Evolutionary conservation across 2,113 vertebrate species (phyloP).

Genomic region (Thryonomys swinderianus): DNA sequence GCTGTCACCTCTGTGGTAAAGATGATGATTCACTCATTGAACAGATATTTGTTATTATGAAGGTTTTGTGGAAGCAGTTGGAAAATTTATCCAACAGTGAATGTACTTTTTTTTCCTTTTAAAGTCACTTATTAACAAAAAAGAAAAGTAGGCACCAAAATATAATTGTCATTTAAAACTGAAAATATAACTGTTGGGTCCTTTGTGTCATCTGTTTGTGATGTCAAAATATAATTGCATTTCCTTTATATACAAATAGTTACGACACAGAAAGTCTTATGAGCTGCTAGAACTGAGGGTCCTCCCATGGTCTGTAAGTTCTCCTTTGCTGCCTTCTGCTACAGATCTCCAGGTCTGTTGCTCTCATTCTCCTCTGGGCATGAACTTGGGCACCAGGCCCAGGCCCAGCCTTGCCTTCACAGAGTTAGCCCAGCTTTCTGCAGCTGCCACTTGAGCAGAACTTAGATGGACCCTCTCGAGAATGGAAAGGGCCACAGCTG

Average conservation of each 20-base stretch:
- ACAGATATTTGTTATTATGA: background rate
- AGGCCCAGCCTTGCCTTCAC: background rate
- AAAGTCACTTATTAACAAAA: background rate
- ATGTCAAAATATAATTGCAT: background rate
- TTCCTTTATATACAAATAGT: background rate
- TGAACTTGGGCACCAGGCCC: background rate
- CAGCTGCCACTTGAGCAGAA: background rate
- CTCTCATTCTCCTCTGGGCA: background rate
- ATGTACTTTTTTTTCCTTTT: constrained; percentile 30
- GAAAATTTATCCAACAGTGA: background rate
- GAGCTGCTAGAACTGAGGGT: background rate
- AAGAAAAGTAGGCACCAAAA: background rate
- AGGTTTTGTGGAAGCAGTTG: background rate
- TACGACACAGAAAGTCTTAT: background rate
- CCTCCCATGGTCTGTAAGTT: background rate
- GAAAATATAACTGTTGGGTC: background rate
- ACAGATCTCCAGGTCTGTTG: background rate
- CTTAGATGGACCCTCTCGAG: background rate
- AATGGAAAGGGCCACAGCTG: background rate
- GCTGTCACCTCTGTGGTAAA: background rate
- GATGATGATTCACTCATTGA: background rate
- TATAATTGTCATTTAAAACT: constrained; percentile 17
- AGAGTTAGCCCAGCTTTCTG: background rate
- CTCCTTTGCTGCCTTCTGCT: background rate
- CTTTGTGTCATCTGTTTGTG: background rate